phyloP scores from a whole-genome alignment of 2,797 vertebrate genomes.

The Kryptopterus vitreolus region DNA sequence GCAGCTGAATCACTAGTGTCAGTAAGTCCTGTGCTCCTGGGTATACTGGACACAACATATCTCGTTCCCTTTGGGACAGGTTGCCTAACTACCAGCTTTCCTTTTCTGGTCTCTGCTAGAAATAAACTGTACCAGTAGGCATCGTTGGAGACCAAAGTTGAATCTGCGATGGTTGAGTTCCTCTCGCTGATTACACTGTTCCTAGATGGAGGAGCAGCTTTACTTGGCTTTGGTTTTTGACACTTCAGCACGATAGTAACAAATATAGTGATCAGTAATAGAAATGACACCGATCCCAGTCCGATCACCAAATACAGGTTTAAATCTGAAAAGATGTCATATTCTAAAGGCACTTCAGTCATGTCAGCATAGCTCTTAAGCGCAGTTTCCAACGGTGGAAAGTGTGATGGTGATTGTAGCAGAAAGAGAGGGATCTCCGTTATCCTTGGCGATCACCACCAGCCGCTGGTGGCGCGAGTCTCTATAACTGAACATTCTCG shows the following conservation, averaged over 20 bases:
- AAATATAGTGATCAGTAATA: background rate
- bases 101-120: conserved; percentile 53
- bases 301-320: background rate
- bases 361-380: conserved; percentile 14
- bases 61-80: conserved; percentile 65
- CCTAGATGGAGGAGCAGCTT: background rate
- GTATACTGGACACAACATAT: conserved; percentile 67
- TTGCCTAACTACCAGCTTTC: conserved; percentile 57
- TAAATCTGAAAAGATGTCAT: conserved; percentile 28
- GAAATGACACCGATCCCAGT: background rate
- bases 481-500: conserved; percentile 60
- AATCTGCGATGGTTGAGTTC: background rate
- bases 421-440: too few relatives aligned
- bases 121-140: conserved; percentile 65
- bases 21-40: conserved; percentile 62
- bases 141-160: conserved; percentile 49
- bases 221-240: background rate
- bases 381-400: too few relatives aligned
- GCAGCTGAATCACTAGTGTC: conserved; percentile 63
- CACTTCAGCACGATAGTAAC: background rate
- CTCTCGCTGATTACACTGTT: too few relatives aligned
- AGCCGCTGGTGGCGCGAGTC: conserved; percentile 51
- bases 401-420: too few relatives aligned
- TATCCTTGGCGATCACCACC: background rate
- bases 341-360: conserved; percentile 29